Evolutionary conservation across 2,888 invertebrate genomes (phyloP).

Genomic region (Eumerus sabulonum): DNA sequence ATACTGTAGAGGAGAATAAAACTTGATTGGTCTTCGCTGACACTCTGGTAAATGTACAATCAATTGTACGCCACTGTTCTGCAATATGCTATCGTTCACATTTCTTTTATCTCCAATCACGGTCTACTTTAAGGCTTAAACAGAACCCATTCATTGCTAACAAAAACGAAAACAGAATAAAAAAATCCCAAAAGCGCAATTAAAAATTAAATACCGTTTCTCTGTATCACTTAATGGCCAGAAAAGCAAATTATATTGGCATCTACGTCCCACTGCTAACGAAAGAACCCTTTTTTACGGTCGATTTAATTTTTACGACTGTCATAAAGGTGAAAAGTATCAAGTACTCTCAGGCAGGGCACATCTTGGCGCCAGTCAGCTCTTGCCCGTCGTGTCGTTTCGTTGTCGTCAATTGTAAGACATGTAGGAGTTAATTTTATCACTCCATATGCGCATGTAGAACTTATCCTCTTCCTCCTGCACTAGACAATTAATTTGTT

Average conservation of each 20-base stretch:
- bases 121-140: no score
- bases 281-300: slow-evolving; percentile 35
- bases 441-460: slow-evolving; percentile 2
- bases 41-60: no score
- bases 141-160: no score
- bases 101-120: no score
- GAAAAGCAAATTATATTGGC: slow-evolving; percentile 19
- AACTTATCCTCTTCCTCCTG: neutral
- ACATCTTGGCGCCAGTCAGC: slow-evolving; percentile 8
- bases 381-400: slow-evolving; percentile 37
- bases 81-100: no score
- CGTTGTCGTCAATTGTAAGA: slow-evolving; percentile 39
- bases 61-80: no score
- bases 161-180: no score
- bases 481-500: slow-evolving; percentile 31
- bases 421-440: slow-evolving; percentile 43
- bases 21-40: no score
- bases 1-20: no score
- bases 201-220: slow-evolving; percentile 40
- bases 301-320: slow-evolving; percentile 52
- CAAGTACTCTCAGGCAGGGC: slow-evolving; percentile 12
- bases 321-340: slow-evolving; percentile 53
- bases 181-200: slow-evolving; percentile 45
- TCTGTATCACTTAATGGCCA: slow-evolving; percentile 35
- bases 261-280: neutral